A percentile compares a stretch with the other conserved stretches of the same genome.
These are phyloP conservation scores for Hippotragus niger DNA, from an alignment of 2,113 vertebrate species.

Conservation along the genomic window DNA sequence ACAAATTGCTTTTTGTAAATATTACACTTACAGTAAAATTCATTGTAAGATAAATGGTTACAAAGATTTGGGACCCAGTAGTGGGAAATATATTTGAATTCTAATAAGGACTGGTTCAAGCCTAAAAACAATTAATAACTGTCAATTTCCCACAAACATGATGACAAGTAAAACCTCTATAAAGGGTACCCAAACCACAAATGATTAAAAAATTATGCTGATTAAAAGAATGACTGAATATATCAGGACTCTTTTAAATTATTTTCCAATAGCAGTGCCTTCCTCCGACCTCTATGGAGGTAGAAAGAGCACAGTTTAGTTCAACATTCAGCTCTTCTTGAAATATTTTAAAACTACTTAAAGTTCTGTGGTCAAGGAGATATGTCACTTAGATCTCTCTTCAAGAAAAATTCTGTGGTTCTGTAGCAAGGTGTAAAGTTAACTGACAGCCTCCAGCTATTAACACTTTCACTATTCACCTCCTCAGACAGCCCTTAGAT, in stretches of 20 bases:
- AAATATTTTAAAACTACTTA: background rate
- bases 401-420: background rate
- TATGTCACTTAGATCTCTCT: background rate
- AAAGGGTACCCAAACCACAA: conserved; percentile 43
- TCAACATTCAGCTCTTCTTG: background rate
- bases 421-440: background rate
- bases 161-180: conserved; percentile 38
- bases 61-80: conserved; percentile 68
- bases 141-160: conserved; percentile 67
- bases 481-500: background rate
- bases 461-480: background rate
- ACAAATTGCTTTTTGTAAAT: conserved; percentile 81
- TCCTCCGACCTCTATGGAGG: rapidly evolving
- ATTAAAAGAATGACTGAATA: conserved; percentile 47
- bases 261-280: background rate
- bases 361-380: background rate
- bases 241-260: conserved; percentile 36
- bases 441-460: background rate
- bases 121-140: conserved; percentile 67
- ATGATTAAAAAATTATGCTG: conserved; percentile 40
- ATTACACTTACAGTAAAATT: conserved; percentile 80
- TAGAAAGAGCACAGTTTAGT: background rate
- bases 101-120: conserved; percentile 69
- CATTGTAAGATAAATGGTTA: conserved; percentile 70
- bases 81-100: conserved; percentile 73